Evolutionary conservation across 2,113 vertebrate species (phyloP), one percentile per base, ranked within the genome.

Genomic region (Prochilodus magdalenae): DNA sequence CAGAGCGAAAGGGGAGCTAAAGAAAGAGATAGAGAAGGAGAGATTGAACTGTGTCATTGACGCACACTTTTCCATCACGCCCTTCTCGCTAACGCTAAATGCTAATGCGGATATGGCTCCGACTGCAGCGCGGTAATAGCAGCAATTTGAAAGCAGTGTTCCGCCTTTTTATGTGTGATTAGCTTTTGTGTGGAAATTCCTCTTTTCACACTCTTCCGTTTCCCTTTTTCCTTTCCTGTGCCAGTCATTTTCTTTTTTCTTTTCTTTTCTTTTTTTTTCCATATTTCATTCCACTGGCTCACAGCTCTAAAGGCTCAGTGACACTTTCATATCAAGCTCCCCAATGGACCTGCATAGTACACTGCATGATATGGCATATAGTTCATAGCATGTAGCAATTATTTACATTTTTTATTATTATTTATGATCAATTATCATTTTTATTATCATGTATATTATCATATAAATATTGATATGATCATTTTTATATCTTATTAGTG

Each of bases 121-220:
- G 44, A 82, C 79, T 40, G 85, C 18, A 22, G 57, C 27, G 22
- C 27, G 0, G 62, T 85, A 86, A 86, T 82, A 44, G 81, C 73
- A 76, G 87, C 81, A 82, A 88, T 88, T 84, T 88, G 36, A 60
- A 76, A 79, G 81, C 81, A 82, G 77, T 75, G 65, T 88, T 81
- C 78, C 36, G 36, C n/a, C 62, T 80, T 86, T 82, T 84, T 62
- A 81, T 82, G 59, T 57, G 24, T 80, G 83, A 88, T 88, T 88
- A 86, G 84, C 82, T 88, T 86, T 86, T 86, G 84, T 88, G 80
- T 83, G 69, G 49, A 49, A 29, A 51, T 83, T 83, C 73, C 33
- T n/a, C 74, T 84, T 80, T 77, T 51, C 26, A 70, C 75, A 79
- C 55, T 30, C 49, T 82, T 75, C 66, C 53, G 24, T 60, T 36